phyloP scores from a whole-genome alignment of 2,888 invertebrate species.

The Tetanocera ferruginea region DNA sequence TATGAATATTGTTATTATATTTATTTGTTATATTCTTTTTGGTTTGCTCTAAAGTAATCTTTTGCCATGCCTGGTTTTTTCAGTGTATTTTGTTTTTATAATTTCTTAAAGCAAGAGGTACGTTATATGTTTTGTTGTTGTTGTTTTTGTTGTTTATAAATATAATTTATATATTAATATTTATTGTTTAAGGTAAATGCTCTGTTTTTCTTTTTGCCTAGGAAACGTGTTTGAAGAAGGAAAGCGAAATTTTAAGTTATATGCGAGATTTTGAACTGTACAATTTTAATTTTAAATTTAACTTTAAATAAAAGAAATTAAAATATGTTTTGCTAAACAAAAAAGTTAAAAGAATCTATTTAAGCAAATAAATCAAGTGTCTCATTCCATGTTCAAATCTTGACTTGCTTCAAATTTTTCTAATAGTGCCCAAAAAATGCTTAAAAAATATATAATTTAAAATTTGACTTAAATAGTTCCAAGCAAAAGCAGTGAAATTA shows the following conservation, averaged over 20 bases:
- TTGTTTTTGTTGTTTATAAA: constrained; percentile 24
- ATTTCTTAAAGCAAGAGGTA: constrained; percentile 62
- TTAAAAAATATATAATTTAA: too few species aligned
- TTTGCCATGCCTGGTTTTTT: background rate
- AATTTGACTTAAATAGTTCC: too few species aligned
- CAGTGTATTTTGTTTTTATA: constrained; percentile 36
- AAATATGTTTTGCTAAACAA: background rate
- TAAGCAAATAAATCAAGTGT: background rate
- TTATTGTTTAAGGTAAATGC: constrained; percentile 30
- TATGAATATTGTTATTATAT: constrained; percentile 19
- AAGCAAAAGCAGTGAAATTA: too few species aligned
- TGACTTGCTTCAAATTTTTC: too few species aligned
- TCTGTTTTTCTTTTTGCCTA: constrained; percentile 28
- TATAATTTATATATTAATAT: constrained; percentile 27
- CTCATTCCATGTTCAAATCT: background rate
- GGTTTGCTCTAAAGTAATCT: constrained; percentile 38
- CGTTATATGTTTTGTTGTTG: constrained; percentile 54
- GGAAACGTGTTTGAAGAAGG: constrained; percentile 35
- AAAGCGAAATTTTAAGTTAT: constrained; percentile 30
- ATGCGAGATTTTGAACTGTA: constrained; percentile 19
- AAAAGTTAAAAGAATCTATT: background rate
- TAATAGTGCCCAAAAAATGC: too few species aligned
- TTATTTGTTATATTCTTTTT: constrained; percentile 32
- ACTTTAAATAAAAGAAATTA: constrained; percentile 8
- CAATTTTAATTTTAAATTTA: constrained; percentile 11